phyloP scores from a whole-genome alignment of 2,888 invertebrate genomes.

The Tetragonisca angustula region DNA sequence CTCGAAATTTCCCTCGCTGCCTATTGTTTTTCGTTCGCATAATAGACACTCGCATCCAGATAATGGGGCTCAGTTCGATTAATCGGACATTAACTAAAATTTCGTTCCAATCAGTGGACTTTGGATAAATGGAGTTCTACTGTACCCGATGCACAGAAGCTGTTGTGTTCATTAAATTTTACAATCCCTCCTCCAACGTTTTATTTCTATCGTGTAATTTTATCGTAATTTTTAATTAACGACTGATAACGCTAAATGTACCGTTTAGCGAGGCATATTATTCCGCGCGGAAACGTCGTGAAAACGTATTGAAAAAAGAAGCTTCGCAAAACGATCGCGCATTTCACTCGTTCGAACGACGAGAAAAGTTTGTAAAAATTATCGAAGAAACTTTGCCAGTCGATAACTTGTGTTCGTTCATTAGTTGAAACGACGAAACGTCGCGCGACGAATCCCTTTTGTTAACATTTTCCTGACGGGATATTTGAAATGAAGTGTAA shows the following conservation, averaged over 20 bases:
- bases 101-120: not conserved
- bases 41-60: not conserved
- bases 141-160: not conserved
- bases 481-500: no score
- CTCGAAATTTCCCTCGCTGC: not conserved
- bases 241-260: no score
- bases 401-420: not conserved
- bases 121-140: not conserved
- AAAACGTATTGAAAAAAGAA: not conserved
- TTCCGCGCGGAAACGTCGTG: no score
- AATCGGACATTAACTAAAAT: constrained; percentile 3
- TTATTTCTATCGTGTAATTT: not conserved
- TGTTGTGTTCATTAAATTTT: not conserved
- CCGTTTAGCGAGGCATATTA: no score
- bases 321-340: not conserved
- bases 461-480: no score
- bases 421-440: not conserved
- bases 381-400: not conserved
- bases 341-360: not conserved
- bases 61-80: not conserved
- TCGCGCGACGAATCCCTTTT: constrained; percentile 12
- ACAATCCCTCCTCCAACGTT: not conserved
- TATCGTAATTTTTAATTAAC: no score
- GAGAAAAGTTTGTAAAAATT: not conserved
- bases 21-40: not conserved